Conservation (phyloP, 2,113 vertebrate genomes). For the Salvelinus fontinalis region DNA sequence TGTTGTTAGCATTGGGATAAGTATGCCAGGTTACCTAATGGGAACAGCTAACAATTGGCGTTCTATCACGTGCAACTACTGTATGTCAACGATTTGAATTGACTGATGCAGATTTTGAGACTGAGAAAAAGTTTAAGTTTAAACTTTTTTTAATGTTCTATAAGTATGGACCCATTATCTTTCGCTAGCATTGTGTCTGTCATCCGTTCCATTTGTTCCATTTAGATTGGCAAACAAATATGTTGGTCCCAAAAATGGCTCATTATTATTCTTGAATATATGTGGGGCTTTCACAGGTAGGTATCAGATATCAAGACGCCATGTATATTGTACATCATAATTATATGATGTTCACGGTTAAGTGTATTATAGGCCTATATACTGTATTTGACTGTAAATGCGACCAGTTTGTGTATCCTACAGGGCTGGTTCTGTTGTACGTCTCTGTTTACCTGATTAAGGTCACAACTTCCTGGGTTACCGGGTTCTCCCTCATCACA, state of each 20-base stretch:
- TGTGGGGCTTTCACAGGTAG: conserved; percentile 85
- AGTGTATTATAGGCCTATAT: neutral
- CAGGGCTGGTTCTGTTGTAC: conserved; percentile 83
- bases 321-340: no score
- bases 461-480: conserved; percentile 79
- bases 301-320: conserved; percentile 27
- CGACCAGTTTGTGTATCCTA: neutral
- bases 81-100: no score
- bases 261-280: conserved; percentile 77
- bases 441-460: conserved; percentile 85
- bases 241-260: neutral
- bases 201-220: neutral
- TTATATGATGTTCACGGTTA: no score
- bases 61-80: no score
- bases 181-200: no score
- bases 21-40: no score
- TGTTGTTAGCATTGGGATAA: no score
- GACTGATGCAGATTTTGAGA: no score
- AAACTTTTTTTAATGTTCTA: no score
- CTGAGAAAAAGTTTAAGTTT: no score
- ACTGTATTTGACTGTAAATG: neutral
- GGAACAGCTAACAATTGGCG: no score
- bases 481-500: conserved; percentile 80
- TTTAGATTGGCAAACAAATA: neutral
- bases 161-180: no score